Evolutionary conservation across 2,797 vertebrate species (phyloP), one percentile per base, ranked within the genome.

Genomic region (Salarias fasciatus): DNA sequence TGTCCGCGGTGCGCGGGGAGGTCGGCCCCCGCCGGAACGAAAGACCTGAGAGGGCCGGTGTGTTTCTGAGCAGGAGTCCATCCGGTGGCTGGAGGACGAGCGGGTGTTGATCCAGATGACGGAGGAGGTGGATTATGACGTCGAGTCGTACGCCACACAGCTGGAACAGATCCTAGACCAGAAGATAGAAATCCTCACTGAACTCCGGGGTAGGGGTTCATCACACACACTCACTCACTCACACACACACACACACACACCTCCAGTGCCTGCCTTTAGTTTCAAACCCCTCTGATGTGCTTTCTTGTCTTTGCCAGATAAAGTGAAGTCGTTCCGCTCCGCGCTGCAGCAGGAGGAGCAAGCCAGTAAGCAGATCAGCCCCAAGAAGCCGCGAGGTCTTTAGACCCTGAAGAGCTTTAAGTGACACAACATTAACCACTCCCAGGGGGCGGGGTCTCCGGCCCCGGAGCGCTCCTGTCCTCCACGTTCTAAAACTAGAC

Each of bases 361-460:
- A 73, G 97, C 98, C 90, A 99, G 97, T 93, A 97, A 97, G 94
- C 97, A 98, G 93, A 99, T 99, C 88, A 97, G 95, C 80, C 96
- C 95, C 57, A 98, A 98, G 88, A 95, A 95, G 92, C 95, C 96
- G 42, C 91, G 89, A 24, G 91, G 91, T 58, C 85, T 94, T 82
- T 93, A 93, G 76, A 65, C 43, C 53, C 63, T 11, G 53, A 59
- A 59, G 66, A 69, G 53, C 33, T 65, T 65, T 42, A 60, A 68
- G 67, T 72, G 72, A 31, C 50, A 59, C 63, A 62, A 82, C 62
- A 70, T 49, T 69, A 84, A 90, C 85, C 85, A 88, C 88, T 89
- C n/a, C n/a, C n/a, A n/a, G n/a, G n/a, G n/a, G n/a, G n/a, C n/a
- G n/a, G n/a, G n/a, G n/a, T n/a, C n/a, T n/a, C n/a, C n/a, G n/a